phyloP scores from a whole-genome alignment of 2,797 vertebrate genomes.

The Dallia pectoralis region DNA sequence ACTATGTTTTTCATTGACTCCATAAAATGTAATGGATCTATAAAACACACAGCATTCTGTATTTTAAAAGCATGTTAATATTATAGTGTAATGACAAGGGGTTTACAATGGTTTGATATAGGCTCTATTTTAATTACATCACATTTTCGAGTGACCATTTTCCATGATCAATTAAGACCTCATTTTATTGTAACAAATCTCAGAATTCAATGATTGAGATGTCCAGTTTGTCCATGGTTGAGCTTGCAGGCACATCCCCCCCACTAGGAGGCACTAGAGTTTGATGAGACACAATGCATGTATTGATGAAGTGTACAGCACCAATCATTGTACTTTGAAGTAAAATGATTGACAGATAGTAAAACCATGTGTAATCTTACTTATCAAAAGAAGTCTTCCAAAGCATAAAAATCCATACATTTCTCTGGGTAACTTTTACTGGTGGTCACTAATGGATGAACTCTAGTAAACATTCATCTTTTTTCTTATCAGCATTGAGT shows the following conservation, averaged over 20 bases:
- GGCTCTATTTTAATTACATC: background rate
- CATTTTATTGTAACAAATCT: too few relatives aligned
- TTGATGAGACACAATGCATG: background rate
- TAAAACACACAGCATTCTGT: constrained; percentile 59
- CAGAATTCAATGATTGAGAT: too few relatives aligned
- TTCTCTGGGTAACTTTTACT: background rate
- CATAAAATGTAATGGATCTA: constrained; percentile 66
- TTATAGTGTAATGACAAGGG: constrained; percentile 23
- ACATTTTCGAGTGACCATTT: too few relatives aligned
- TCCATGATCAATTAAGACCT: too few relatives aligned
- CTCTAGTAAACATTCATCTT: background rate
- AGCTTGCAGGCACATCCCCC: too few relatives aligned
- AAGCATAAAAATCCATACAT: background rate
- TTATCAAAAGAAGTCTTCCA: background rate
- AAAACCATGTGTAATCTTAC: background rate
- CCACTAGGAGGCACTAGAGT: too few relatives aligned
- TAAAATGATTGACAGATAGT: background rate
- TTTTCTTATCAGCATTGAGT: background rate
- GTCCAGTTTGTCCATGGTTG: too few relatives aligned
- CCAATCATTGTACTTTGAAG: background rate
- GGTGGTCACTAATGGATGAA: background rate
- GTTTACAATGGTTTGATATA: background rate
- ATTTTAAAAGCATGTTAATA: constrained; percentile 24
- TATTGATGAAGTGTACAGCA: background rate
- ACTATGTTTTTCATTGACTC: constrained; percentile 53